These are phyloP conservation scores for Anneissia japonica DNA, from an alignment of 35 echinoderm and acorn worm species.

Conservation along the genomic window DNA sequence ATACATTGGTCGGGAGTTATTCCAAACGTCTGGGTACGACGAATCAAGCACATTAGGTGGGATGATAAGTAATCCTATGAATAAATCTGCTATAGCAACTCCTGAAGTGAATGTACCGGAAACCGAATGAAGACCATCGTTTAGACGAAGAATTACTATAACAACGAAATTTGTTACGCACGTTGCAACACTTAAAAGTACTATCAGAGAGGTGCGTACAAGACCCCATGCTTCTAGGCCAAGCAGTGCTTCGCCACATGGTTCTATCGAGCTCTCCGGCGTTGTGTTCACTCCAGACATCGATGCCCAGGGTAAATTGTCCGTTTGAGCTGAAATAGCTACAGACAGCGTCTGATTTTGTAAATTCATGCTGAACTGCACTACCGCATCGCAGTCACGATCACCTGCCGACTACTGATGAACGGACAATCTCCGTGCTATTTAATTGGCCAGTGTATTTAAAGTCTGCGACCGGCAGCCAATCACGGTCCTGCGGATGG, in stretches of 20 bases:
- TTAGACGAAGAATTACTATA: constrained; percentile 19
- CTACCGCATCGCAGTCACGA: background rate
- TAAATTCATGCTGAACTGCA: background rate
- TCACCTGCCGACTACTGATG: background rate
- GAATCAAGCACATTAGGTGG: constrained; percentile 56
- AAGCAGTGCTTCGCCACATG: background rate
- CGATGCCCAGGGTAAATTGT: background rate
- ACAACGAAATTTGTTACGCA: background rate
- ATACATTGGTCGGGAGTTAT: constrained; percentile 13
- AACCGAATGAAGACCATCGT: constrained; percentile 58
- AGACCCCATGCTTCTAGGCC: background rate
- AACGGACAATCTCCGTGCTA: background rate
- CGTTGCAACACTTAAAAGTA: background rate
- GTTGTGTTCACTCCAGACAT: background rate
- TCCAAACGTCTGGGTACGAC: constrained; percentile 16
- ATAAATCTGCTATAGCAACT: constrained; percentile 57
- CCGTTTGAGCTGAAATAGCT: background rate
- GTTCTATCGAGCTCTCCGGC: background rate
- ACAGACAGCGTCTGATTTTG: background rate
- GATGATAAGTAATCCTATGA: constrained; percentile 57
- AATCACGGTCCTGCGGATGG: background rate
- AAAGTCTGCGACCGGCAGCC: background rate
- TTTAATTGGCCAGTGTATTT: background rate
- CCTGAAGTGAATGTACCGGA: constrained; percentile 54
- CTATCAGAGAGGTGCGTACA: background rate